Percentiles rank a stretch among this genome's conserved stretches.
These are phyloP conservation scores for Goniozus legneri DNA, from an alignment of 1,140 invertebrate genomes.

Conservation along the genomic window DNA sequence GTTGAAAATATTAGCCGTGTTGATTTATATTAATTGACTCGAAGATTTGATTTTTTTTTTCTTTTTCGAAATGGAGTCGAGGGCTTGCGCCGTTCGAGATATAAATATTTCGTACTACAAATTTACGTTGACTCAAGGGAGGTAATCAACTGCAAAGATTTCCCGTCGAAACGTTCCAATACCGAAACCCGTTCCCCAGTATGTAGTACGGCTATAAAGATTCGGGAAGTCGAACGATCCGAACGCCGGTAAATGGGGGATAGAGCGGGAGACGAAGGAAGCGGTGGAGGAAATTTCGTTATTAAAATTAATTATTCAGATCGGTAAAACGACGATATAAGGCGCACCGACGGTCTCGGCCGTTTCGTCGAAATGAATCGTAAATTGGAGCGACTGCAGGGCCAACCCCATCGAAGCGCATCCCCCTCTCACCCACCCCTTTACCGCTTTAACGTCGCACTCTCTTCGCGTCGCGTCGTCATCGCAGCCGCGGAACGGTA, in stretches of 20 bases:
- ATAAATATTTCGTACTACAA: too few relatives aligned
- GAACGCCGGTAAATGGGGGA: constrained; percentile 7
- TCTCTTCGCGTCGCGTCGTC: background rate
- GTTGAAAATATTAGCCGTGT: too few relatives aligned
- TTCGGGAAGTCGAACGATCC: background rate
- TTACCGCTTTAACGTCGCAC: background rate
- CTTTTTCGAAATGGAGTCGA: too few relatives aligned
- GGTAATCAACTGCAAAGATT: too few relatives aligned
- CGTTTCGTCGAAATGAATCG: constrained; percentile 51
- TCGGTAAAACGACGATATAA: constrained; percentile 50
- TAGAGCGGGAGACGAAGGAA: constrained; percentile 12
- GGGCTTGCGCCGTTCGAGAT: too few relatives aligned
- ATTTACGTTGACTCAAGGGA: too few relatives aligned
- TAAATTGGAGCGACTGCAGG: constrained; percentile 48
- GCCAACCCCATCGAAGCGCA: constrained; percentile 33
- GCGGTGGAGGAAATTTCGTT: constrained; percentile 42
- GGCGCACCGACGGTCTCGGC: constrained; percentile 38
- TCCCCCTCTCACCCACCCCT: constrained; percentile 16
- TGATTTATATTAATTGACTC: too few relatives aligned
- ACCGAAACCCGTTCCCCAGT: too few relatives aligned
- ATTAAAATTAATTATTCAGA: constrained; percentile 55
- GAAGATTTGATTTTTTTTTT: too few relatives aligned
- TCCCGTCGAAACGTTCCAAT: too few relatives aligned
- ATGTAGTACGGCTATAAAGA: too few relatives aligned
- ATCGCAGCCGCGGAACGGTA: constrained; percentile 13